Evolutionary conservation across 2,113 vertebrate genomes (phyloP).

Genomic region (Phyllostomus discolor): DNA sequence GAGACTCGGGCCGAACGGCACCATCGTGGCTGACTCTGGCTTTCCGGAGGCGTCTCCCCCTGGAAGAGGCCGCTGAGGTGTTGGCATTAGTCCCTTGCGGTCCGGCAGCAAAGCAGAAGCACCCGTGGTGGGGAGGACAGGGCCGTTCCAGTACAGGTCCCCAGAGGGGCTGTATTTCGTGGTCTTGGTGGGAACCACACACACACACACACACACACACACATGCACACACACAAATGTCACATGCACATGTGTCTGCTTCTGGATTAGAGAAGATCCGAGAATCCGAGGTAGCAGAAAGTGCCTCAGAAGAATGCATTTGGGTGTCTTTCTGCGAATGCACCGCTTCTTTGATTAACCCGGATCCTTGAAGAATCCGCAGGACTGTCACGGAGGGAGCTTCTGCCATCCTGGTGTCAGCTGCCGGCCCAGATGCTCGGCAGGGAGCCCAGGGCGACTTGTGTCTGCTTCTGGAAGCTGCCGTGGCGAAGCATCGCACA

Average conservation of each 20-base stretch:
- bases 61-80: neutral
- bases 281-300: neutral
- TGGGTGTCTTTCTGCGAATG: neutral
- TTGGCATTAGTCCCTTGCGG: fast-evolving
- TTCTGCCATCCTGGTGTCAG: neutral
- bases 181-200: neutral
- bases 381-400: neutral
- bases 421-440: neutral
- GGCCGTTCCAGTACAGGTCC: neutral
- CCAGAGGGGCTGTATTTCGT: neutral
- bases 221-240: fast-evolving
- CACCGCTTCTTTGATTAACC: neutral
- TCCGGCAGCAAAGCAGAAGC: neutral
- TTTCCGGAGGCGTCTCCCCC: neutral
- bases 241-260: neutral
- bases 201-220: neutral
- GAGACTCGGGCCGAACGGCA: neutral
- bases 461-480: neutral
- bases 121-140: fast-evolving
- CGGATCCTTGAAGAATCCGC: neutral
- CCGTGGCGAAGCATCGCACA: too few species aligned
- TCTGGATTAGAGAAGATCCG: neutral
- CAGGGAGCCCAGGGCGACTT: fast-evolving
- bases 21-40: too few species aligned
- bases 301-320: neutral